A percentile compares a stretch with the other conserved stretches of the same genome.
Conservation (phyloP, 2,888 invertebrate genomes). For the Caenorhabditis panamensis region DNA sequence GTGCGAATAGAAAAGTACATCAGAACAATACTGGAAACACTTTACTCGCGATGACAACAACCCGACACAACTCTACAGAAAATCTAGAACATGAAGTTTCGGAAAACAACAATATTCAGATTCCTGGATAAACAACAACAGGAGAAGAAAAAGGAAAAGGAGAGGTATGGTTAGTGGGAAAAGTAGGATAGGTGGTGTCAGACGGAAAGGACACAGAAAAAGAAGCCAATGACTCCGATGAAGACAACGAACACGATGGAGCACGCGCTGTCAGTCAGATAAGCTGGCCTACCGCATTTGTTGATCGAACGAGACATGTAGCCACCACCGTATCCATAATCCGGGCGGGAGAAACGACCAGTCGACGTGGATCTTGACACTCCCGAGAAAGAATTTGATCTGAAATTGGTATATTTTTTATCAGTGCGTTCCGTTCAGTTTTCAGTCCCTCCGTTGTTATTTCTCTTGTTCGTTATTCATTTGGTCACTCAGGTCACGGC, state of each 20-base stretch:
- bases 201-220: conserved; percentile 56
- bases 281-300: conserved; percentile 74
- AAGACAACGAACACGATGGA: conserved; percentile 51
- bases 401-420: conserved; percentile 34
- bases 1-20: background rate
- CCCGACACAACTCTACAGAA: conserved; percentile 50
- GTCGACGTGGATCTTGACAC: conserved; percentile 64
- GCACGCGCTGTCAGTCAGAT: conserved; percentile 50
- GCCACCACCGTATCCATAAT: conserved; percentile 79
- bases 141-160: conserved; percentile 9
- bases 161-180: conserved; percentile 26
- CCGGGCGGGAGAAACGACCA: conserved; percentile 70
- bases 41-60: conserved; percentile 57
- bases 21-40: conserved; percentile 41
- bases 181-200: conserved; percentile 25
- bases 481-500: background rate
- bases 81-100: conserved; percentile 23
- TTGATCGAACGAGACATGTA: conserved; percentile 79
- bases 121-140: background rate
- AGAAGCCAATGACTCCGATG: conserved; percentile 61
- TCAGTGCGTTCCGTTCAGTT: background rate
- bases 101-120: background rate
- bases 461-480: background rate
- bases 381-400: conserved; percentile 76
- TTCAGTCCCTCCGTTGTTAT: background rate